Evolutionary conservation across 1,140 invertebrate genomes (phyloP), one percentile per base, ranked within the genome.

Genomic region (Platyscapa corneri): DNA sequence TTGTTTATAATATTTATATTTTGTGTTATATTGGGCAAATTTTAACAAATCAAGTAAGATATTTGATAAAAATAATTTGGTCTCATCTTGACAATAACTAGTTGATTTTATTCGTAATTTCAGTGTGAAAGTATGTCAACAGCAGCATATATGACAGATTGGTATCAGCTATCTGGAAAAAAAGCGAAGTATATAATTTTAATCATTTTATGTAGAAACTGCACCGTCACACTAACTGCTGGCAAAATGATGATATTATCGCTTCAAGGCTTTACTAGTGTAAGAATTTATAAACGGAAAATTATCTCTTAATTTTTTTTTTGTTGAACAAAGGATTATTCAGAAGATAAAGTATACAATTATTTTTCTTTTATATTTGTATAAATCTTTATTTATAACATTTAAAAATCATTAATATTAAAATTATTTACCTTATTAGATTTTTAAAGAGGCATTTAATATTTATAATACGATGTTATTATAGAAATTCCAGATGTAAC

Each of bases 161-260:
- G 90, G 90, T 88, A 90, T 37, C 23, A 82, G 5, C 74, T 90
- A 20, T 86, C 89, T 18, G 46, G n/a, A 27, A 87, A 86, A 32
- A 79, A 84, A 23, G 46, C 86, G 42, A 86, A 77, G 0, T 83
- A 75, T 53, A 37, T 90, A 18, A 53, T 90, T 10, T 70, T 90
- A 37, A 79, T 90, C 0, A 89, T 90, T 8, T 83, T 80, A 14
- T 87, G 87, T 23, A 87, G 87, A 12, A 86, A 84, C 16, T 83
- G 76, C 42, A 88, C 89, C 1, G 64, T 79, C 37, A 85, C 88
- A 72, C 72, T 90, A 7, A 88, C 78, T 7, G 89, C 87, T 39
- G 89, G 89, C 6, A 83, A 67, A 32, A 80, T 90, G 67, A 49
- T 86, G 16, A 86, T 87, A 70, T 83, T 90, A 65, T 88, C 89